Conservation (phyloP, 2,797 vertebrate genomes). For the Sarcoramphus papa region DNA sequence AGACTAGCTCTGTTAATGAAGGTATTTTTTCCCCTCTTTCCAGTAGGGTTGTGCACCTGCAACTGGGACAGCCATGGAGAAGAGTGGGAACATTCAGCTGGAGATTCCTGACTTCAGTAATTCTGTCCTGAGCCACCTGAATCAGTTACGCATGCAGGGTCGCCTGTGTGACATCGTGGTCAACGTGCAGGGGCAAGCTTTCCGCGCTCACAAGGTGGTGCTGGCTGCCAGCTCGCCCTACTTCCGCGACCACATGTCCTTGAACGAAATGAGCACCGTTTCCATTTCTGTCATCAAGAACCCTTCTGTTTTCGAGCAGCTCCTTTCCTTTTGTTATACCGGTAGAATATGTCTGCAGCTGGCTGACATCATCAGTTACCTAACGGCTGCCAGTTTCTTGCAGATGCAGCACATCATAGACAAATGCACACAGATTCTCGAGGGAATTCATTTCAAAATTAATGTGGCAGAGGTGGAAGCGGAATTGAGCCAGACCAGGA, state of each 20-base stretch:
- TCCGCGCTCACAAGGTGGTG: slow-evolving; percentile 96
- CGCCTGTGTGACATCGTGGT: slow-evolving; percentile 97
- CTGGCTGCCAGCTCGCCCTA: slow-evolving; percentile 97
- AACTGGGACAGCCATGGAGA: slow-evolving; percentile 84
- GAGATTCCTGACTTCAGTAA: slow-evolving; percentile 98
- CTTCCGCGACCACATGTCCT: slow-evolving; percentile 98
- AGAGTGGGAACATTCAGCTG: slow-evolving; percentile 92
- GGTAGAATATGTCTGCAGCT: slow-evolving; percentile 93
- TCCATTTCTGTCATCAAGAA: slow-evolving; percentile 96
- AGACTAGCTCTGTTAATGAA: neutral
- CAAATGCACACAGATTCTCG: slow-evolving; percentile 95
- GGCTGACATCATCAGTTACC: slow-evolving; percentile 96
- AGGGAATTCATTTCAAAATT: slow-evolving; percentile 96
- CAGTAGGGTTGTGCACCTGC: slow-evolving; percentile 58
- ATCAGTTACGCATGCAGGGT: slow-evolving; percentile 94
- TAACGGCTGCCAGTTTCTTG: slow-evolving; percentile 95
- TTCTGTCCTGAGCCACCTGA: slow-evolving; percentile 94
- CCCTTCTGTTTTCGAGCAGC: slow-evolving; percentile 94
- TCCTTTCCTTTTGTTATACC: slow-evolving; percentile 95
- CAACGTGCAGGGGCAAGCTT: slow-evolving; percentile 94
- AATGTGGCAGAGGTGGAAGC: slow-evolving; percentile 87
- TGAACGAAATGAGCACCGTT: slow-evolving; percentile 96
- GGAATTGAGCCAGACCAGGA: slow-evolving; percentile 80
- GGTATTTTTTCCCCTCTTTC: neutral
- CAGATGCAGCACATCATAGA: slow-evolving; percentile 99